Percentiles rank a stretch among this genome's conserved stretches.
phyloP scores from a whole-genome alignment of 2,113 vertebrate species.

The Trichechus manatus region DNA sequence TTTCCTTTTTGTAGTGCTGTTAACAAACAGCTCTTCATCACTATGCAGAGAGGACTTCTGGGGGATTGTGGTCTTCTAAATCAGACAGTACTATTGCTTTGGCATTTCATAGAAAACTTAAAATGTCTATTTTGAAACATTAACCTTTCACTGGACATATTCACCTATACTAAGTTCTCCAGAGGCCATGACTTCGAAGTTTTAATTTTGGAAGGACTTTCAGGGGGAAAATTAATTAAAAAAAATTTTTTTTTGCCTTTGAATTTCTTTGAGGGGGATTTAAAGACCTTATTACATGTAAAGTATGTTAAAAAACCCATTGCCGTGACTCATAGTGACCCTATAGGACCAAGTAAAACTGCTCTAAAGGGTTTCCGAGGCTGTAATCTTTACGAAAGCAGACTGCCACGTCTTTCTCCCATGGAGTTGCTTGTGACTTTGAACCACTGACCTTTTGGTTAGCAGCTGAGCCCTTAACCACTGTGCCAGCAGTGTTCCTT shows the following conservation, averaged over 20 bases:
- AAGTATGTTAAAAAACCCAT: neutral
- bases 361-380: too few species aligned
- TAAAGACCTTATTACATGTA: constrained; percentile 16
- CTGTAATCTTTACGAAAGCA: too few species aligned
- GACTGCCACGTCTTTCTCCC: too few species aligned
- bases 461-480: too few species aligned
- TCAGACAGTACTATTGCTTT: constrained; percentile 6
- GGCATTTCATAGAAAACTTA: neutral
- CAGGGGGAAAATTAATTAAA: constrained; percentile 2
- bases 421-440: too few species aligned
- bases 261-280: constrained; percentile 49
- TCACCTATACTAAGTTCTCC: constrained; percentile 22
- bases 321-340: too few species aligned
- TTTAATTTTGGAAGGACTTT: constrained; percentile 41
- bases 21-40: neutral
- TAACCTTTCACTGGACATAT: neutral
- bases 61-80: neutral
- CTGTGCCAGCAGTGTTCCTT: too few species aligned
- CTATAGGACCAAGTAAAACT: too few species aligned
- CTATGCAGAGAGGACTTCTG: neutral
- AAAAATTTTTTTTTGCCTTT: neutral
- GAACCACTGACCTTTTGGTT: too few species aligned
- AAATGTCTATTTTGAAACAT: constrained; percentile 25
- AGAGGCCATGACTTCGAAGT: neutral
- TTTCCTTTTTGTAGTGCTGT: constrained; percentile 10